Conservation (phyloP, 2,797 vertebrate species). For the Leucoraja ocellata region DNA sequence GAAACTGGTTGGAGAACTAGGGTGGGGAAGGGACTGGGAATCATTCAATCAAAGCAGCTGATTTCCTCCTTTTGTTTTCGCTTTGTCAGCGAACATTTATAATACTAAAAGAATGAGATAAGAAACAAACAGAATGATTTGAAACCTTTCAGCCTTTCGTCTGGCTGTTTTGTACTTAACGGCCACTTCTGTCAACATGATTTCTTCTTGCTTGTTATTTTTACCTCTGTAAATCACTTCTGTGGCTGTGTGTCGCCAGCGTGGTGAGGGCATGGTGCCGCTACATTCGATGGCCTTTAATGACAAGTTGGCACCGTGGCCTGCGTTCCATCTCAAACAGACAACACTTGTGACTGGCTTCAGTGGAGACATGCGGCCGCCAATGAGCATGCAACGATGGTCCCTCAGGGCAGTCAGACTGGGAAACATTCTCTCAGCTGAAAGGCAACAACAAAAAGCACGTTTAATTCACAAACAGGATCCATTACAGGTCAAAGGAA, state of each 20-base stretch:
- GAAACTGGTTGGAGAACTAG: too few relatives aligned
- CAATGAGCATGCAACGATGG: slow-evolving; percentile 50
- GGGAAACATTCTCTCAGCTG: slow-evolving; percentile 55
- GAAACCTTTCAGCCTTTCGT: neutral
- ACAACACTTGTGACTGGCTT: slow-evolving; percentile 45
- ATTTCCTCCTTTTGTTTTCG: neutral
- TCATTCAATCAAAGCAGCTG: neutral
- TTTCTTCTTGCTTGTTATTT: neutral
- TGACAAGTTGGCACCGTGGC: slow-evolving; percentile 39
- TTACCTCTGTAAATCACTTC: slow-evolving; percentile 52
- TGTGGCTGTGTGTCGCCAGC: slow-evolving; percentile 61
- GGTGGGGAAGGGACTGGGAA: too few relatives aligned
- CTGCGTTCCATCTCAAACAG: slow-evolving; percentile 43
- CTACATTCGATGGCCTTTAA: slow-evolving; percentile 38
- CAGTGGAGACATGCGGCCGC: slow-evolving; percentile 57
- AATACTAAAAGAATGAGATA: neutral
- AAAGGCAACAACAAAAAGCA: slow-evolving; percentile 6
- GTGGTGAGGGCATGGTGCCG: slow-evolving; percentile 40
- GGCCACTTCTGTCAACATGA: neutral
- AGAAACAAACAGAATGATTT: neutral
- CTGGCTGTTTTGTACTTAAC: neutral
- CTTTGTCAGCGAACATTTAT: neutral
- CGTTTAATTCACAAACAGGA: neutral
- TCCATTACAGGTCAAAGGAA: neutral
- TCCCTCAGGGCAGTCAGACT: slow-evolving; percentile 50